Evolutionary conservation across 2,888 invertebrate species (phyloP), one percentile per base, ranked within the genome.

Genomic region (Nasonovia ribisnigri): DNA sequence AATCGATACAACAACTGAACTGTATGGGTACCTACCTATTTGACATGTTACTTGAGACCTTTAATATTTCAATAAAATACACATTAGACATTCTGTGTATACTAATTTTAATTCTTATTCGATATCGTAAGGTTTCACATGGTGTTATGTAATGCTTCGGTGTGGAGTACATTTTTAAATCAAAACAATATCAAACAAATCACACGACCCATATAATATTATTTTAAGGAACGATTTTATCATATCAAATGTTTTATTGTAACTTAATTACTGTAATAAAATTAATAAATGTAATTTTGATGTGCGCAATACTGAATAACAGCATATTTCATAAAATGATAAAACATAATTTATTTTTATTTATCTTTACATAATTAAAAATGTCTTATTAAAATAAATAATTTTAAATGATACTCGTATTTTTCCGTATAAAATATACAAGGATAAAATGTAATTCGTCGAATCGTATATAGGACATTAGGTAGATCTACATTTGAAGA

Each of bases 121-220:
- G 36, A 46, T 42, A 20, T 60, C 42, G 43, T 87, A 92, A 48
- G 92, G 92, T 87, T 92, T 92, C 92, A 29, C 43, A 46, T 67
- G 20, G 48, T 67, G 20, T 92, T 92, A 67, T 48, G 36, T 92
- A 92, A 87, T 87, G 42, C 42, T 16, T 48, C 2, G 20, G n/a
- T 67, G 16, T 67, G 24, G 5, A 84, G 46, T 86, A n/a, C 24
- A 43, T 51, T 77, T 51, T 77, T 24, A 8, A 51, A 84, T 16
- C 26, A 42, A 91, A 77, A 77, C 8, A 77, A 36, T 77, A 77
- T 77, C 77, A 77, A 77, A 77, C 2, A 77, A 77, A 42, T 20
- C 77, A 77, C 8, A 20, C 8, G 20, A n/a, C 5, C 26, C 20
- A 20, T 77, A 67, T 29, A 67, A 42, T 43, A 84, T 43, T 84